Conservation (phyloP, 37 sponge, comb jelly and placozoan species). For the Ianthella basta region DNA sequence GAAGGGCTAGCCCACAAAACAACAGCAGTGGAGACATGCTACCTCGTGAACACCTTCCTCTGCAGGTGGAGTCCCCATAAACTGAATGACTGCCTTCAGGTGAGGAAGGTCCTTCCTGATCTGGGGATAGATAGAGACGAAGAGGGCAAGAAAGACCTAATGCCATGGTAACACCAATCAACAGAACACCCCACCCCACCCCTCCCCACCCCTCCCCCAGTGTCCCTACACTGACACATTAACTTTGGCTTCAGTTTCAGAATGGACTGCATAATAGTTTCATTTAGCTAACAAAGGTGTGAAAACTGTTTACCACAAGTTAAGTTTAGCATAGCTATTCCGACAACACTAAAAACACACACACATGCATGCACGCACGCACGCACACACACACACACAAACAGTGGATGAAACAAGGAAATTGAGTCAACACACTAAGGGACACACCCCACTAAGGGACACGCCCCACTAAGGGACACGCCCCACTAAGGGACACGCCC, state of each 20-base stretch:
- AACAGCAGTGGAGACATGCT: not conserved
- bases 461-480: too few relatives aligned
- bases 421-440: too few relatives aligned
- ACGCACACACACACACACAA: too few relatives aligned
- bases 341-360: too few relatives aligned
- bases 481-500: too few relatives aligned
- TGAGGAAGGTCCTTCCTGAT: slow-evolving; percentile 65
- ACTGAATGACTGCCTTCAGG: slow-evolving; percentile 84
- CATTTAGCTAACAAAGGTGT: too few relatives aligned
- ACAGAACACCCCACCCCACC: not conserved
- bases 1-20: not conserved
- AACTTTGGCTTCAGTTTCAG: not conserved
- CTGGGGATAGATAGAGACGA: slow-evolving; percentile 19
- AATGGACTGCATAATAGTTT: not conserved
- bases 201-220: not conserved
- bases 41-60: slow-evolving; percentile 63
- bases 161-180: not conserved
- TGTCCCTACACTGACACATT: not conserved
- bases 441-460: too few relatives aligned
- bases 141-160: not conserved
- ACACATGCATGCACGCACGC: slow-evolving; percentile 36
- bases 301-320: too few relatives aligned
- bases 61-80: slow-evolving; percentile 39
- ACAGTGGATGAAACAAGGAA: too few relatives aligned
- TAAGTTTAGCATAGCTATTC: too few relatives aligned